Evolutionary conservation across 2,888 invertebrate species (phyloP), one percentile per base, ranked within the genome.

Genomic region (Nymphalis polychloros): DNA sequence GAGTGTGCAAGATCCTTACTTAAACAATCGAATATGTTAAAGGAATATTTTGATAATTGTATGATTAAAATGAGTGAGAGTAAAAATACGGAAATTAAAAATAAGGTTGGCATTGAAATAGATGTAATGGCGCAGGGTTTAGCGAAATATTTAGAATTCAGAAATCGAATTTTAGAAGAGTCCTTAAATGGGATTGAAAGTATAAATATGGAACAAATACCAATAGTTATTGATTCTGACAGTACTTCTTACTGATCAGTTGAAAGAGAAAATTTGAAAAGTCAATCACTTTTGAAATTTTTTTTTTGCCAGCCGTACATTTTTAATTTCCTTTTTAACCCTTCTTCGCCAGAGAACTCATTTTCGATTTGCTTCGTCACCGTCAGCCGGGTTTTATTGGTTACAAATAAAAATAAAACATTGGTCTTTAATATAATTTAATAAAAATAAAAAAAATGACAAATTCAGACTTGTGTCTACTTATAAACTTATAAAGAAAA

Each of bases 11-110:
- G 74, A 8, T 85, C 87, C 6, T 73, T 88, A 23, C 46, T 84
- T 19, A 84, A 83, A 1, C 84, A 88, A 72, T 82, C 82, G 0
- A 69, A 69, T 0, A 64, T 80, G 19, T 75, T 88, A 8, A 68
- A 87, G 16, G 78, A 87, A 67, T 87, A 89, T 74, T 76, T 90
- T 13, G 87, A 91, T 52, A 59, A 72, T 16, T 89, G 84, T 64
- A 83, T 89, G 76, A 74, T 82, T 0, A 82, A 81, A 74, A 90
- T 90, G 90, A 82, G 78, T 62, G 78, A 84, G n/a, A 85, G 81
- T 57, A 86, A 82, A 66, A 74, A 80, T 72, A 69, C 79, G 1
- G 63, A 63, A 1, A 74, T 84, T 5, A 71, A 72, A 49, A 78
- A 62, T 59, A 84, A 83, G 75, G 76, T 88, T 66, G 89, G 89